Percentiles rank a stretch among this genome's conserved stretches.
These are phyloP conservation scores for Pararge aegeria DNA, from an alignment of 1,140 invertebrate genomes.

Conservation along the genomic window DNA sequence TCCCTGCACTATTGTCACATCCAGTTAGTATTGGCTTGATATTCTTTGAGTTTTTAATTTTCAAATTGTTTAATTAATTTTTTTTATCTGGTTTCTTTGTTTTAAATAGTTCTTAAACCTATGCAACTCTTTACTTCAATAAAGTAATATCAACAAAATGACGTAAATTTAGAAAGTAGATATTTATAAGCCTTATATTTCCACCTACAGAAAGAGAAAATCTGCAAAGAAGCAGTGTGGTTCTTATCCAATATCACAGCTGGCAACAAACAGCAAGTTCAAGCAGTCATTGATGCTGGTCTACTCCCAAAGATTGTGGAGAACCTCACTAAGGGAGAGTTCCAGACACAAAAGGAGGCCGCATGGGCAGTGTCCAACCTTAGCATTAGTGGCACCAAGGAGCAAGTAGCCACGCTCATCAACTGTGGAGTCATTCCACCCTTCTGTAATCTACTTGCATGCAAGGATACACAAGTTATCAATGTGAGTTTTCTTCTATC, in stretches of 20 bases:
- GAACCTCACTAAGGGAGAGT: slow-evolving; percentile 96
- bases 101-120: too few relatives aligned
- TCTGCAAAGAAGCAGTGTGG: slow-evolving; percentile 98
- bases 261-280: slow-evolving; percentile 97
- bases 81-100: too few relatives aligned
- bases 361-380: slow-evolving; percentile 99
- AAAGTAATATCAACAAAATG: too few relatives aligned
- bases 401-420: slow-evolving; percentile 94
- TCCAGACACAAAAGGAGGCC: slow-evolving; percentile 99
- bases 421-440: slow-evolving; percentile 93
- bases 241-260: slow-evolving; percentile 99
- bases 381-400: slow-evolving; percentile 96
- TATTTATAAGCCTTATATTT: too few relatives aligned
- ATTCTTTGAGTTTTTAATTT: too few relatives aligned
- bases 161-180: too few relatives aligned
- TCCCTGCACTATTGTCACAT: slow-evolving; percentile 93
- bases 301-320: slow-evolving; percentile 97
- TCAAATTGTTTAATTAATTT: too few relatives aligned
- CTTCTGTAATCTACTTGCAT: slow-evolving; percentile 93
- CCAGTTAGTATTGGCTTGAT: slow-evolving; percentile 58
- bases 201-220: slow-evolving; percentile 85
- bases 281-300: slow-evolving; percentile 97
- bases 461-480: slow-evolving; percentile 93
- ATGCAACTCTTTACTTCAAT: too few relatives aligned
- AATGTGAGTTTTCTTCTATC: slow-evolving; percentile 64